Conservation (phyloP, 2,797 vertebrate species). For the Crenuchus spilurus region DNA sequence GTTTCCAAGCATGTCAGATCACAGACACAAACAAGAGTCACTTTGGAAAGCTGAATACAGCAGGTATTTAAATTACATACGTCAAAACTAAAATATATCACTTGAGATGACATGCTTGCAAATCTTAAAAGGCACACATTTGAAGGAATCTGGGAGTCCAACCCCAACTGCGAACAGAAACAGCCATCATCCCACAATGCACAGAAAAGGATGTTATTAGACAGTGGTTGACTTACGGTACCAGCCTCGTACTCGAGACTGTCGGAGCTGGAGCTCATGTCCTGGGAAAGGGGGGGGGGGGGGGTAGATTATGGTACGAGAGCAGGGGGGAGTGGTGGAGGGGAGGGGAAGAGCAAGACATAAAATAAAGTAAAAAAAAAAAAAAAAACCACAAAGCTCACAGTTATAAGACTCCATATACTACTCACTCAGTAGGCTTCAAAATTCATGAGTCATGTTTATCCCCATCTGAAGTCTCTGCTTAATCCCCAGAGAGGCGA, state of each 20-base stretch:
- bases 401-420: conserved; percentile 26
- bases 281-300: conserved; percentile 81
- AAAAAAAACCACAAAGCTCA: conserved; percentile 45
- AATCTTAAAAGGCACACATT: conserved; percentile 55
- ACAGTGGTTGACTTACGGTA: conserved; percentile 86
- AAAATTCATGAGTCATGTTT: conserved; percentile 33
- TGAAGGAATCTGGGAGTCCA: conserved; percentile 61
- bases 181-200: conserved; percentile 74
- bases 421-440: conserved; percentile 27
- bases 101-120: conserved; percentile 51
- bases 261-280: conserved; percentile 88
- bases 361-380: conserved; percentile 19
- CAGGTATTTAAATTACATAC: background rate
- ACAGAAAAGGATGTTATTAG: conserved; percentile 55
- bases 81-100: background rate
- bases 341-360: conserved; percentile 44
- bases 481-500: conserved; percentile 32
- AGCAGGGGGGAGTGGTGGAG: conserved; percentile 50
- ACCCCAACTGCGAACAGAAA: conserved; percentile 62
- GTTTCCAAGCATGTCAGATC: conserved; percentile 53
- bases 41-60: background rate
- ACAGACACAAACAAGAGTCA: background rate
- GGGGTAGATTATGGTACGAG: conserved; percentile 70
- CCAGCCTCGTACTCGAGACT: conserved; percentile 85
- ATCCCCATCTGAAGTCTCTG: conserved; percentile 28